phyloP scores from a whole-genome alignment of 2,888 invertebrate species.

The Ischnura elegans region DNA sequence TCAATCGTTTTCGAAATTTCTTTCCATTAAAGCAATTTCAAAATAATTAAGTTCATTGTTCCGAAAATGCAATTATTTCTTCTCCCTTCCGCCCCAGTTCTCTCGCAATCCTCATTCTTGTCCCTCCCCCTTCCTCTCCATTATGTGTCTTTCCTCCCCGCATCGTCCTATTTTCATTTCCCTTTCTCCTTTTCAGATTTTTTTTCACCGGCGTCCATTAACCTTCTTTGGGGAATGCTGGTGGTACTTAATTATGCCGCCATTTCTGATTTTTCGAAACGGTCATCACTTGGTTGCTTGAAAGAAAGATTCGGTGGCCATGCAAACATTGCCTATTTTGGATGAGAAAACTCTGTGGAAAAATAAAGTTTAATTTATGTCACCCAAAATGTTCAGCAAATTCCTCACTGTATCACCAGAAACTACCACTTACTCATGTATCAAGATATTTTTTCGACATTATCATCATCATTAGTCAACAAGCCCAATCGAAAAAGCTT shows the following conservation, averaged over 20 bases:
- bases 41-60: slow-evolving; percentile 38
- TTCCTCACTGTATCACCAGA: too few species aligned
- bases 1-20: slow-evolving; percentile 33
- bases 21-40: slow-evolving; percentile 22
- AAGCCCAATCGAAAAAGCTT: too few species aligned
- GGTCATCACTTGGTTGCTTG: not conserved
- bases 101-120: not conserved
- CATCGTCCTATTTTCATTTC: not conserved
- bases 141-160: not conserved
- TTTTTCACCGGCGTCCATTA: not conserved
- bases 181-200: not conserved
- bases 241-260: not conserved
- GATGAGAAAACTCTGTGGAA: too few species aligned
- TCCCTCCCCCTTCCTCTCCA: not conserved
- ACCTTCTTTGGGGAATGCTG: not conserved
- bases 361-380: too few species aligned
- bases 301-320: too few species aligned
- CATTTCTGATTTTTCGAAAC: not conserved
- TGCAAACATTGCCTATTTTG: too few species aligned
- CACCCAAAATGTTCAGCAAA: too few species aligned
- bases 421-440: too few species aligned
- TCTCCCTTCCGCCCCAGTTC: not conserved
- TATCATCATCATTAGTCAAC: too few species aligned
- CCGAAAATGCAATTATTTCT: slow-evolving; percentile 18
- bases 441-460: too few species aligned